Conservation (phyloP, 2,113 vertebrate species). For the Coptodon bakossiorum region DNA sequence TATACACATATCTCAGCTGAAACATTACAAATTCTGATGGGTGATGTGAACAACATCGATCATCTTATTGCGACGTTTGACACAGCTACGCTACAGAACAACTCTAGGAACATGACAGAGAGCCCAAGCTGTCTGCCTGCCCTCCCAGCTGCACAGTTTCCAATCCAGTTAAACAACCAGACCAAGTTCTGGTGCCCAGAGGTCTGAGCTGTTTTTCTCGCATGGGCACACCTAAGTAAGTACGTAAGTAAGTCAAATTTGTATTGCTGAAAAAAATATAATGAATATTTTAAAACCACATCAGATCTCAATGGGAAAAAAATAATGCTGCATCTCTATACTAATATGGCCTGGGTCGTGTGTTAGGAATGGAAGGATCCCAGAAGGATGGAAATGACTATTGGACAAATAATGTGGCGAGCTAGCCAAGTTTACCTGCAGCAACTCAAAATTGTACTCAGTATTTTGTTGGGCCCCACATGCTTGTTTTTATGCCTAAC, state of each 20-base stretch:
- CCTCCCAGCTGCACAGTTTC: neutral
- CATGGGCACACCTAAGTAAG: neutral
- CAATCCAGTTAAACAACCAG: neutral
- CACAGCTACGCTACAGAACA: neutral
- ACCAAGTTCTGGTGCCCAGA: neutral
- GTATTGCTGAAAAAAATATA: neutral
- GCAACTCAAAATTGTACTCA: neutral
- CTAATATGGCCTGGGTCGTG: neutral
- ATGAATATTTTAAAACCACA: neutral
- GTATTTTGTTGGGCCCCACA: neutral
- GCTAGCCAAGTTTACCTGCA: neutral
- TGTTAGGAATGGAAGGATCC: neutral
- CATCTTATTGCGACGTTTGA: neutral
- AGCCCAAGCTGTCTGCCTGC: neutral
- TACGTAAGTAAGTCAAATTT: neutral
- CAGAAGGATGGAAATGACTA: rapidly evolving
- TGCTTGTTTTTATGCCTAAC: neutral
- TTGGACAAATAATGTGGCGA: neutral
- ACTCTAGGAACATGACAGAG: neutral
- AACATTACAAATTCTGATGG: neutral
- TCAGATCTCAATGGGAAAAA: neutral
- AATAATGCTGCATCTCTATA: neutral
- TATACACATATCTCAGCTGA: neutral
- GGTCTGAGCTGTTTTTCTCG: neutral
- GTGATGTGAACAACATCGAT: neutral